Evolutionary conservation across 2,888 invertebrate species (phyloP).

Genomic region (Cataglyphis rosenhaueri): DNA sequence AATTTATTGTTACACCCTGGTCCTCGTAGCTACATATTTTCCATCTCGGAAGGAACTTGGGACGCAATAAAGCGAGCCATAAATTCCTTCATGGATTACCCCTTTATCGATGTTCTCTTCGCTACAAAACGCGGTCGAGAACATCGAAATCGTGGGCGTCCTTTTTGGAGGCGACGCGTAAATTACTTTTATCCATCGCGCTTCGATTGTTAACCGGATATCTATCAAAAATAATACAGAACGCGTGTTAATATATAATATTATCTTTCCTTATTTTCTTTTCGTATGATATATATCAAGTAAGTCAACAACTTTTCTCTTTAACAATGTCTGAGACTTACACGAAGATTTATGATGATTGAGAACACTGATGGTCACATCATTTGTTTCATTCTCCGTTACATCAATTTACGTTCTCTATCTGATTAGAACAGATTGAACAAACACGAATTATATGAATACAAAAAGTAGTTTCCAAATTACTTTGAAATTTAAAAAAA

Average conservation of each 20-base stretch:
- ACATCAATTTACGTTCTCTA: not conserved
- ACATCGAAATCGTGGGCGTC: constrained; percentile 31
- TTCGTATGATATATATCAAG: not conserved
- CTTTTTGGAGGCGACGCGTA: constrained; percentile 24
- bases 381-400: not conserved
- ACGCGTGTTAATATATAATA: not conserved
- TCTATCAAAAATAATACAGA: constrained; percentile 1
- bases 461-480: not conserved
- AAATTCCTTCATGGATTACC: constrained; percentile 64
- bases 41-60: constrained; percentile 58
- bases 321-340: not conserved
- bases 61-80: constrained; percentile 71
- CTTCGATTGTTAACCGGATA: not conserved
- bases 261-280: not conserved
- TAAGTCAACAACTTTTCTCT: not conserved
- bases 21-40: constrained; percentile 60
- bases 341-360: not conserved
- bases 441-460: not conserved
- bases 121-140: constrained; percentile 33
- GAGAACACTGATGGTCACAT: not conserved
- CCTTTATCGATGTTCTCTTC: constrained; percentile 59
- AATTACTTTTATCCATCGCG: constrained; percentile 26
- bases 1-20: constrained; percentile 66
- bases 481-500: not conserved
- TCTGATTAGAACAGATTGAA: not conserved